A percentile compares a stretch with the other conserved stretches of the same genome.
Evolutionary conservation across 1,140 invertebrate genomes (phyloP).

Genomic region (Dryas iulia): DNA sequence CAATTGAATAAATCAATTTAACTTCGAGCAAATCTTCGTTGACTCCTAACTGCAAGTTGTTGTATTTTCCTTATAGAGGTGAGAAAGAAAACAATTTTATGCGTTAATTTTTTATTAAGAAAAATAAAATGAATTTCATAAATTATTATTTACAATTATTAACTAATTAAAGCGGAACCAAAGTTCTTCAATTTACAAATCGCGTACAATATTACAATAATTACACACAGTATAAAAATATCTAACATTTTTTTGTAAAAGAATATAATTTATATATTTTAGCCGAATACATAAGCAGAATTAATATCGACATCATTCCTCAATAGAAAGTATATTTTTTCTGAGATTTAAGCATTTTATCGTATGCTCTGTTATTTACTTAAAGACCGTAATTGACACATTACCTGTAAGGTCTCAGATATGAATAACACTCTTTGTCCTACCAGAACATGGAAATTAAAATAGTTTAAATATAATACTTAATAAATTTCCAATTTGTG

Average conservation of each 20-base stretch:
- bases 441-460: too few species aligned
- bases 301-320: not conserved
- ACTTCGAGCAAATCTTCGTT: not conserved
- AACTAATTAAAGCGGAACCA: slow-evolving; percentile 75
- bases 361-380: too few species aligned
- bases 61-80: not conserved
- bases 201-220: slow-evolving; percentile 23
- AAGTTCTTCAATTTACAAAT: slow-evolving; percentile 53
- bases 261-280: not conserved
- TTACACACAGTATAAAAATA: slow-evolving; percentile 5
- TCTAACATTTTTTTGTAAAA: not conserved
- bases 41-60: not conserved
- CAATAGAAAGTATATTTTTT: too few species aligned
- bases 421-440: too few species aligned
- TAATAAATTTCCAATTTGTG: too few species aligned
- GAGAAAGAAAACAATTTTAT: slow-evolving; percentile 39
- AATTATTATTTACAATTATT: slow-evolving; percentile 71
- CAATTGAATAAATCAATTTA: not conserved
- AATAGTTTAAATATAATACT: too few species aligned
- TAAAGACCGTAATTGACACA: too few species aligned
- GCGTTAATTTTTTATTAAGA: slow-evolving; percentile 68
- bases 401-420: too few species aligned
- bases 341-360: too few species aligned
- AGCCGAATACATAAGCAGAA: not conserved
- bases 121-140: slow-evolving; percentile 53